Conservation (phyloP, 1,140 invertebrate genomes). For the Polypedilum pembai region DNA sequence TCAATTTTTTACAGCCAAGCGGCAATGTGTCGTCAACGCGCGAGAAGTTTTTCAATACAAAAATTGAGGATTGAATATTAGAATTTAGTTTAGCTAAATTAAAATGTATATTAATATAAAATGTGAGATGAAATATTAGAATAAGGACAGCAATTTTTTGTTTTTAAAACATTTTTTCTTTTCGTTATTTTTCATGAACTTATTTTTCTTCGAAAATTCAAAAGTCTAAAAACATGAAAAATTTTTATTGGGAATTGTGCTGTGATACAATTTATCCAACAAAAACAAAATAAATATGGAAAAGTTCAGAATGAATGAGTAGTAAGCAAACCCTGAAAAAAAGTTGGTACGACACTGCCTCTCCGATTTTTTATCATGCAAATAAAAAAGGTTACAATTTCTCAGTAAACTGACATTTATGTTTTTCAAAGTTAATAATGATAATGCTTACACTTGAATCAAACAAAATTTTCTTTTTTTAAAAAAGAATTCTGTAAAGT, state of each 20-base stretch:
- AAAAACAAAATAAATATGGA: background rate
- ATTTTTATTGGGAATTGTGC: background rate
- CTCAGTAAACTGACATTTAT: too few species aligned
- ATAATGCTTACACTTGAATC: too few species aligned
- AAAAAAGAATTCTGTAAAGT: too few species aligned
- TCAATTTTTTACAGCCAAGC: conserved; percentile 2
- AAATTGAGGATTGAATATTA: background rate
- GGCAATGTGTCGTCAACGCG: background rate
- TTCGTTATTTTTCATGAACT: too few species aligned
- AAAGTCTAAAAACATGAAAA: background rate
- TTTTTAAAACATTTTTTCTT: background rate
- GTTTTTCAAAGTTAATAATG: too few species aligned
- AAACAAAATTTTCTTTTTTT: too few species aligned
- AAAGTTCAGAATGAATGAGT: too few species aligned
- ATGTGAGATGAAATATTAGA: conserved; percentile 7
- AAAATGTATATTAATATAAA: conserved; percentile 15
- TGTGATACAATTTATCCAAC: conserved; percentile 13
- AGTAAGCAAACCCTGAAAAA: too few species aligned
- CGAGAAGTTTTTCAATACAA: background rate
- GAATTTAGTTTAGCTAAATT: conserved; percentile 19
- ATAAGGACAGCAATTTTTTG: conserved; percentile 2
- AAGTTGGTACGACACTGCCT: too few species aligned
- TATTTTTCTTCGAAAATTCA: background rate
- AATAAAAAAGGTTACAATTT: too few species aligned
- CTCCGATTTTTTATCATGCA: too few species aligned